Base-by-base conservation (phyloP, 1,140 invertebrate species). In the Drosophila serrata region DNA sequence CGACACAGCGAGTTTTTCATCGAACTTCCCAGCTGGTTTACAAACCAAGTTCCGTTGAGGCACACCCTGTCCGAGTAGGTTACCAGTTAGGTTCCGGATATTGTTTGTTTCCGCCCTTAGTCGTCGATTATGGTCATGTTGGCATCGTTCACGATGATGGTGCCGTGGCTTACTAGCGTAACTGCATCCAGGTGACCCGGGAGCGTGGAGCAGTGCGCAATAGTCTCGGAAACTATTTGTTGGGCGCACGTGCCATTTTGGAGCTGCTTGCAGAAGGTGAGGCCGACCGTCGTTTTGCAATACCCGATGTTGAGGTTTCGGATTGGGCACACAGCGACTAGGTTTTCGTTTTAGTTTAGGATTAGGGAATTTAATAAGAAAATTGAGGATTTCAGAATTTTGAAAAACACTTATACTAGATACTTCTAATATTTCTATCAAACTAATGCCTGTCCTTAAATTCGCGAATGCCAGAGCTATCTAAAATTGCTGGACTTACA, bases 281-380 rank as follows among this genome's bases (percentile, higher is more conserved):
- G 31, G 31, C 31, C 22, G 4, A n/a, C 29, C 33, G 49, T 35
- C 9, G 49, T 35, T 11, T 31, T 49, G 46, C 45, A 46, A 19
- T 29, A 8, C 0, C 49, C 31, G 49, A 53, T 53, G 27, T 53
- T 53, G 3, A 53, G 31, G 11, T 19, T 53, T 15, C 19, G 49
- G 1, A 0, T 2, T 2, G 17, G 29, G 31, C 29, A 53, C 11
- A 15, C 31, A 8, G 31, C 29, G 17, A 53, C 22, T n/a, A 57
- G 1, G 24, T 27, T 40, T 40, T 37, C 55, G 7, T 57, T 22
- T 8, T 24, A n/a, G n/a, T n/a, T n/a, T n/a, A 33, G 49, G 49
- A 6, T 19, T 53, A 19, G n/a, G 49, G 13, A 53, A 55, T 55
- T 55, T 55, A 35, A 55, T 55, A 2, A 39, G 51, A 8, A 55